Base-by-base conservation (phyloP, 2,888 invertebrate genomes). In the Habroteleia sp. region DNA sequence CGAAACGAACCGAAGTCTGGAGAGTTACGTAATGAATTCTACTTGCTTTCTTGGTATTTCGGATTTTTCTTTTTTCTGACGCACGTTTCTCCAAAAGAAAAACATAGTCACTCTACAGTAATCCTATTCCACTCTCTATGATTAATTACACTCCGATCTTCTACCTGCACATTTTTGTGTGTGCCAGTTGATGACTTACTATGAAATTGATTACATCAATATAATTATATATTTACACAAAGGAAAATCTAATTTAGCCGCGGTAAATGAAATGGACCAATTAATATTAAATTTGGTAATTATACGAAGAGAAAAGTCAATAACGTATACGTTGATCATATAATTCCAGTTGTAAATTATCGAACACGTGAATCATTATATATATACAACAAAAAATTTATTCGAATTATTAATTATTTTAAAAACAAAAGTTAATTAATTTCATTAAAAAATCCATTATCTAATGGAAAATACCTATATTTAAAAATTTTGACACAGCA, bases 191-290 rank as follows among this genome's bases (percentile, higher is more conserved):
- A 41, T 41, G 41, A 41, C 41, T 41, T 41, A 41, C 41, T 41
- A 41, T 23, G 23, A 41, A 41, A 41, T 41, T 41, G 41, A 41
- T 41, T 41, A 41, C 41, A 23, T 10, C 20, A 6, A 41, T 23
- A 23, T 41, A 37, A 37, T 41, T 23, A 41, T n/a, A n/a, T 41
- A 23, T 41, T 23, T 23, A 41, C 41, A 41, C 41, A 41, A 41
- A 41, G 41, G 5, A 41, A 23, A 41, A 41, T 23, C 23, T 41
- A 41, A 41, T 41, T 41, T 41, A 23, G 41, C 23, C 23, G 5
- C 10, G 1, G 20, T 6, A 41, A 41, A 41, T 41, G 11, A 1
- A 20, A 41, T 41, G 10, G 23, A 14, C 14, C 35, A 6, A 14
- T 35, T 35, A 35, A 11, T 25, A 1, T 25, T 1, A 3, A 25